Evolutionary conservation across 2,888 invertebrate species (phyloP).

Genomic region (Acleris laterana): DNA sequence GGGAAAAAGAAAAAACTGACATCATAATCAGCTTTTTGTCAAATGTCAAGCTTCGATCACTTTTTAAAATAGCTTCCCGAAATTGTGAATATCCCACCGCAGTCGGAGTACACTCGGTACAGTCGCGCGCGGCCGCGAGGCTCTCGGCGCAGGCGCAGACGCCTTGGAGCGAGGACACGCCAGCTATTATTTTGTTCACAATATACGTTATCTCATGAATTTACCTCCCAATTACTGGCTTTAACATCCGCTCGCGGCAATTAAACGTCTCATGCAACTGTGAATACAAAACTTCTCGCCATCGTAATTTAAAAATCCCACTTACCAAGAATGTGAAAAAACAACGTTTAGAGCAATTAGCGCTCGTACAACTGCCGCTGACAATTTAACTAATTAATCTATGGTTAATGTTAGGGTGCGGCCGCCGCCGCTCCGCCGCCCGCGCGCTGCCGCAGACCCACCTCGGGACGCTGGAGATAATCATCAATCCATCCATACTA

Average conservation of each 20-base stretch:
- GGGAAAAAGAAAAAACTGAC: constrained; percentile 73
- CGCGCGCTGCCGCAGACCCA: constrained; percentile 9
- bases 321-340: constrained; percentile 76
- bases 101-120: constrained; percentile 51
- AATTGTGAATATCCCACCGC: constrained; percentile 52
- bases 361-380: constrained; percentile 66
- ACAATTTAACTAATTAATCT: constrained; percentile 73
- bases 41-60: constrained; percentile 75
- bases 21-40: constrained; percentile 84
- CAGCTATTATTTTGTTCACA: constrained; percentile 50
- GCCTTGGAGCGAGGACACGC: constrained; percentile 28
- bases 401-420: constrained; percentile 54
- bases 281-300: constrained; percentile 75
- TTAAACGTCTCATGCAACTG: constrained; percentile 80
- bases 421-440: constrained; percentile 8
- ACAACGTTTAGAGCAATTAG: constrained; percentile 78
- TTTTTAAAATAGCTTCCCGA: constrained; percentile 75
- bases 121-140: constrained; percentile 32
- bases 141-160: constrained; percentile 8
- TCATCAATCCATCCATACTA: neutral
- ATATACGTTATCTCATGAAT: constrained; percentile 69
- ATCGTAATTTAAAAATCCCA: constrained; percentile 75
- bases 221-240: constrained; percentile 76
- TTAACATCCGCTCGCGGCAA: constrained; percentile 75
- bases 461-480: constrained; percentile 12